Percentiles rank a stretch among this genome's conserved stretches.
Evolutionary conservation across 2,888 invertebrate species (phyloP).

Genomic region (Ophioninae sp.): DNA sequence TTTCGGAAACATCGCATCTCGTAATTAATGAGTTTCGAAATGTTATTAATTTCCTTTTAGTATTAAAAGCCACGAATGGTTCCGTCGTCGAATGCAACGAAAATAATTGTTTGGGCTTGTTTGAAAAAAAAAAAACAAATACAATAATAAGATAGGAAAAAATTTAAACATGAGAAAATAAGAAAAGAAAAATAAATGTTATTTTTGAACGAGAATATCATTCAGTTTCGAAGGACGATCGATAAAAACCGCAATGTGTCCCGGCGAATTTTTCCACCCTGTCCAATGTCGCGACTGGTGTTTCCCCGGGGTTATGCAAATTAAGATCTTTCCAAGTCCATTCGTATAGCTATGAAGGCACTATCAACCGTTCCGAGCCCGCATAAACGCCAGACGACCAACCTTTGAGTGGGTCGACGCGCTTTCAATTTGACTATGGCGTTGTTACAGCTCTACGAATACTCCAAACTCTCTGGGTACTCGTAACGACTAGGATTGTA

Average conservation of each 20-base stretch:
- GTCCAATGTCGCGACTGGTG: not conserved
- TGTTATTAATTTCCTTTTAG: too few relatives aligned
- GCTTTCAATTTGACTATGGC: slow-evolving; percentile 67
- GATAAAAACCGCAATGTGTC: not conserved
- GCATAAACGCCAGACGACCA: slow-evolving; percentile 61
- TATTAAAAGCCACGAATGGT: too few relatives aligned
- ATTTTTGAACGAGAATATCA: not conserved
- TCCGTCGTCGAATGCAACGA: too few relatives aligned
- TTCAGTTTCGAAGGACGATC: not conserved
- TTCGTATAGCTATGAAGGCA: not conserved
- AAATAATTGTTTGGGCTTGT: too few relatives aligned
- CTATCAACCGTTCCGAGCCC: slow-evolving; percentile 53
- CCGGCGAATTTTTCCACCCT: not conserved
- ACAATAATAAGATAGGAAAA: too few relatives aligned
- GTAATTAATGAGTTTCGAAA: slow-evolving; percentile 10
- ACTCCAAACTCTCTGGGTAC: not conserved
- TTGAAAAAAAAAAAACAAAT: too few relatives aligned
- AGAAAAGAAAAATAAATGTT: not conserved
- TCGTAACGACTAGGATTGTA: not conserved
- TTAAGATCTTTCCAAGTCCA: slow-evolving; percentile 1
- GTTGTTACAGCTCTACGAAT: slow-evolving; percentile 20
- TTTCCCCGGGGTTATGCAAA: slow-evolving; percentile 25
- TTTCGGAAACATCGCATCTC: slow-evolving; percentile 21
- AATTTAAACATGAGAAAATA: not conserved
- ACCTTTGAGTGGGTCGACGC: slow-evolving; percentile 62